These are phyloP conservation scores for Phalera bucephala DNA, from an alignment of 2,888 invertebrate genomes.

Conservation along the genomic window DNA sequence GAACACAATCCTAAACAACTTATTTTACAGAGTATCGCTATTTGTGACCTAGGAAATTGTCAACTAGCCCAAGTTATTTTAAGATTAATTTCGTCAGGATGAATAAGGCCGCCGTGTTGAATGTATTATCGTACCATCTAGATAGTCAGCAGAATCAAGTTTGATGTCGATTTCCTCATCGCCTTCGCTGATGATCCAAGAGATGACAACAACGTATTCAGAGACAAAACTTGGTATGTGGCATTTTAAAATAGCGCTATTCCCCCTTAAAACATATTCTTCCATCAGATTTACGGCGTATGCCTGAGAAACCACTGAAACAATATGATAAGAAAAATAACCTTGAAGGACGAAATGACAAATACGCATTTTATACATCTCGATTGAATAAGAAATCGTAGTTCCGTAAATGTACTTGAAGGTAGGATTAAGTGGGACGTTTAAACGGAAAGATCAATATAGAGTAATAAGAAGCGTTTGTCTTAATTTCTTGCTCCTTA, in stretches of 20 bases:
- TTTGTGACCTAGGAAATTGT: no score
- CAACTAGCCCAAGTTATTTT: no score
- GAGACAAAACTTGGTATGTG: slow-evolving; percentile 97
- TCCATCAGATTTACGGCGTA: slow-evolving; percentile 96
- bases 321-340: slow-evolving; percentile 42
- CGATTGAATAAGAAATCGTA: no score
- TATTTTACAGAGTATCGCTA: no score
- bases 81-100: slow-evolving; percentile 11
- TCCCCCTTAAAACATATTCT: slow-evolving; percentile 94
- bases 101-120: slow-evolving; percentile 16
- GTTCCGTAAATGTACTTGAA: no score
- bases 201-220: slow-evolving; percentile 92
- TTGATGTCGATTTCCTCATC: slow-evolving; percentile 74
- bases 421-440: neutral
- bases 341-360: no score
- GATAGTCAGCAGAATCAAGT: slow-evolving; percentile 59
- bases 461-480: slow-evolving; percentile 50
- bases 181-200: slow-evolving; percentile 93
- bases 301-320: slow-evolving; percentile 95
- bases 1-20: slow-evolving; percentile 50
- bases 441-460: neutral
- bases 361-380: no score
- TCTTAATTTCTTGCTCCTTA: slow-evolving; percentile 67
- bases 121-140: slow-evolving; percentile 59
- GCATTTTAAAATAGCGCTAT: slow-evolving; percentile 95